Evolutionary conservation across 2,888 invertebrate genomes (phyloP).

Genomic region (Tipula unca): DNA sequence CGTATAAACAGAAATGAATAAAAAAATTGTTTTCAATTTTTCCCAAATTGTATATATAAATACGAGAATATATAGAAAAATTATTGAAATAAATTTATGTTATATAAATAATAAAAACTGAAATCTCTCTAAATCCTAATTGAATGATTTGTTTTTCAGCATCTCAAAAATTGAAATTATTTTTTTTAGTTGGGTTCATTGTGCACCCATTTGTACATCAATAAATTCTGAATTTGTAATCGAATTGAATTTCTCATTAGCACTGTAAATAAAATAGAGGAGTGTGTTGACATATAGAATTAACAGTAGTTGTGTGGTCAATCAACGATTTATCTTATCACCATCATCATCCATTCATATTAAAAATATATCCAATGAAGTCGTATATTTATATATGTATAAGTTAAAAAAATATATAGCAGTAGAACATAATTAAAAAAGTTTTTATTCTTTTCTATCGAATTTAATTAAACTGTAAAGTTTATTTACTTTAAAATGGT

Average conservation of each 20-base stretch:
- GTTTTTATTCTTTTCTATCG: too few species aligned
- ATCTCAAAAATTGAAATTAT: background rate
- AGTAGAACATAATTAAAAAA: background rate
- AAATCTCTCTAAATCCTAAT: constrained; percentile 2
- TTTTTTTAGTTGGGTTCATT: background rate
- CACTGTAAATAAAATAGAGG: background rate
- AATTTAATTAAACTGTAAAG: background rate
- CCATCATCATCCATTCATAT: background rate
- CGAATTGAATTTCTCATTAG: background rate
- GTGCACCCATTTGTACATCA: background rate
- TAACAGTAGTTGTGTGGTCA: background rate
- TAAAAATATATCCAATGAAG: background rate
- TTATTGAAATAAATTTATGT: background rate
- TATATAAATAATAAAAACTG: background rate
- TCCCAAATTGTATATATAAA: background rate
- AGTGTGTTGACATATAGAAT: too few species aligned
- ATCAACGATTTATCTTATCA: background rate
- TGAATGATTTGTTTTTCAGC: background rate
- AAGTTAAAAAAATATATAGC: background rate
- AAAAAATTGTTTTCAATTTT: background rate
- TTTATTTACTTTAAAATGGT: too few species aligned
- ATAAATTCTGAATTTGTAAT: background rate
- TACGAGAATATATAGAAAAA: background rate
- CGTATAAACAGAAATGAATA: background rate
- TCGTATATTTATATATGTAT: too few species aligned